A percentile compares a stretch with the other conserved stretches of the same genome.
Evolutionary conservation across 37 sponge, comb jelly and placozoan genomes (phyloP).

Genomic region (Beroe forskalii): DNA sequence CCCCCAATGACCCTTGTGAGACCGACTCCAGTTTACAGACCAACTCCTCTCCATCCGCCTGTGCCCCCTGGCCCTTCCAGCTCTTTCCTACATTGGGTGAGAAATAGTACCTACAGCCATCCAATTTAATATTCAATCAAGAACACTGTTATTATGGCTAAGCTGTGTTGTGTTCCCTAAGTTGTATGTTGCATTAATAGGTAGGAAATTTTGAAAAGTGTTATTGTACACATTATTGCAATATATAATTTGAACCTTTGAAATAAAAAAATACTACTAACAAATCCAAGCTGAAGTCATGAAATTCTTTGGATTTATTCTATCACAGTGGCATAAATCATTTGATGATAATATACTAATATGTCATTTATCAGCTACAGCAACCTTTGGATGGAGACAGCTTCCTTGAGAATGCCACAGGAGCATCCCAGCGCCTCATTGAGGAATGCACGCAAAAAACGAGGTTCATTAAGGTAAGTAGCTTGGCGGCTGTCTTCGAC

Average conservation of each 20-base stretch:
- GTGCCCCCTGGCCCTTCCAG: not conserved
- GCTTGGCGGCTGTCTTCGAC: not conserved
- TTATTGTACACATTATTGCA: too few species aligned
- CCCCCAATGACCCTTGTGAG: constrained; percentile 23
- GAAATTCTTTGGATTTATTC: too few species aligned
- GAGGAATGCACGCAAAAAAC: constrained; percentile 33
- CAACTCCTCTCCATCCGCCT: not conserved
- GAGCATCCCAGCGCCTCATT: constrained; percentile 11
- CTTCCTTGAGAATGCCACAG: not conserved
- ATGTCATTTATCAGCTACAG: constrained; percentile 5
- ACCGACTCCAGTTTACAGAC: constrained; percentile 39
- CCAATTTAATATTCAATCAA: not conserved
- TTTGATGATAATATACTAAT: too few species aligned
- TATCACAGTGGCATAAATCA: too few species aligned
- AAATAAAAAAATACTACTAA: too few species aligned
- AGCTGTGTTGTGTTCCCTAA: too few species aligned
- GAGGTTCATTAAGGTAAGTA: constrained; percentile 45
- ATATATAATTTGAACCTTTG: too few species aligned
- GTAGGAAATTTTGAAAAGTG: too few species aligned
- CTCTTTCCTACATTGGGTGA: constrained; percentile 1
- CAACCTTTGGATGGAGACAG: not conserved
- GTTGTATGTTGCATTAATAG: too few species aligned
- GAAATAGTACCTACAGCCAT: not conserved
- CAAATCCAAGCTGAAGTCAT: too few species aligned
- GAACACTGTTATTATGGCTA: too few species aligned